Percentiles rank a stretch among this genome's conserved stretches.
Conservation (phyloP, 2,113 vertebrate genomes). For the Ciconia boyciana region DNA sequence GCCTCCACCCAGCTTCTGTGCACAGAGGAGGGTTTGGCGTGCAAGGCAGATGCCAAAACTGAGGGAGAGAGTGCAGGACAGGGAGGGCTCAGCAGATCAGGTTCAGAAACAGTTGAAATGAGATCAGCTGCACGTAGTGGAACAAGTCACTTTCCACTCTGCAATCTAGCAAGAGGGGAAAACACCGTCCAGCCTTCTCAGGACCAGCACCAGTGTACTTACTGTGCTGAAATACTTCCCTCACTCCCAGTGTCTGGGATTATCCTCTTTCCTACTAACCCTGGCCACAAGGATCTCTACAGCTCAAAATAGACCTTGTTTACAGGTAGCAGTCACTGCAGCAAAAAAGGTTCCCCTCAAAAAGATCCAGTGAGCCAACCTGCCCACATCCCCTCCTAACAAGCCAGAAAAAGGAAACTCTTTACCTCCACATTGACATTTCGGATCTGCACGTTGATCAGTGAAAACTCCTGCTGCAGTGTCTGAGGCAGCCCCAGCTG, state of each 20-base stretch:
- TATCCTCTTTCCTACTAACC: background rate
- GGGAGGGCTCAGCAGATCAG: background rate
- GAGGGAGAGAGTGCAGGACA: background rate
- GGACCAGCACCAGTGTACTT: background rate
- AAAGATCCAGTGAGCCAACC: background rate
- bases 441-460: constrained; percentile 97
- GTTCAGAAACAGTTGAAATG: background rate
- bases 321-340: background rate
- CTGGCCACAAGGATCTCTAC: background rate
- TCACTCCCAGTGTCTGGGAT: background rate
- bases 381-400: background rate
- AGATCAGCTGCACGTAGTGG: background rate
- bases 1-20: background rate
- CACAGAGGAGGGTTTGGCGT: background rate
- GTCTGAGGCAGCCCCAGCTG: constrained; percentile 88
- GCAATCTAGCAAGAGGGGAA: background rate
- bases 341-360: background rate
- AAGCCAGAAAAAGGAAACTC: background rate
- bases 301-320: background rate
- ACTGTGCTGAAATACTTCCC: background rate
- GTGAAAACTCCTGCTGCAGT: constrained; percentile 96
- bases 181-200: background rate
- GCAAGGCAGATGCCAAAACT: background rate
- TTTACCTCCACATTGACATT: constrained; percentile 96
- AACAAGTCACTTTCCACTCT: background rate